Evolutionary conservation across 1,140 invertebrate species (phyloP), one percentile per base, ranked within the genome.

Genomic region (Drosophila triauraria): DNA sequence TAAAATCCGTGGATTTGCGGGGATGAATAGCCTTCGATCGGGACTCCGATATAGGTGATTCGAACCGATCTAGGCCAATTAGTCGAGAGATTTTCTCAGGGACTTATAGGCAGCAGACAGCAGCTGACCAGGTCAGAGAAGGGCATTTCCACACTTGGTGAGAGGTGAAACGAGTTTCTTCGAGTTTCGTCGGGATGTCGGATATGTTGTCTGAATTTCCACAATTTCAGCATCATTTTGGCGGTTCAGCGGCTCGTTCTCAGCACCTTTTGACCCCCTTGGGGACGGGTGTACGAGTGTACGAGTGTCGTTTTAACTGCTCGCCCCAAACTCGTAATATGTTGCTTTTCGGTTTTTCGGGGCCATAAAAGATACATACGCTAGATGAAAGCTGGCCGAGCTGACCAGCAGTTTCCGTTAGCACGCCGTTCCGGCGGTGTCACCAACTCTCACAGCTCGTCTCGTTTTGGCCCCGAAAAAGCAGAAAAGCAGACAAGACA

Each of bases 141-240:
- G 32, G 53, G 35, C 53, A n/a, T 56, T 56, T 23, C 20, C 40
- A 56, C 27, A 32, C 4, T 40, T n/a, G 63, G 30, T 67, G 43
- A 59, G 63, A 72, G 70, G 70, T 72, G 70, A 72, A 72, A 72
- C 70, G 50, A 44, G 70, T 74, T 74, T 68, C 46, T 25, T 27
- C 23, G 20, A 20, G 20, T 20, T 15, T 17, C 12, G 17, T 50
- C 53, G 53, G 53, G 53, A 56, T 56, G 53, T 56, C 53, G 32
- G 32, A 38, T 54, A 54, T 38, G 51, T 38, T 2, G 53, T 38
- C 53, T 25, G 40, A 54, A 20, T 75, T 80, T 75, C 38, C 47
- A 80, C 71, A 84, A 72, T 84, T 84, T 86, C 78, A 86, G 82
- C 82, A 86, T 86, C 82, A 86, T 84, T 75, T 70, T 56, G 53